A percentile compares a stretch with the other conserved stretches of the same genome.
These are phyloP conservation scores for Yoshiicerus persimilis DNA, from an alignment of 1,140 invertebrate species.

Conservation along the genomic window DNA sequence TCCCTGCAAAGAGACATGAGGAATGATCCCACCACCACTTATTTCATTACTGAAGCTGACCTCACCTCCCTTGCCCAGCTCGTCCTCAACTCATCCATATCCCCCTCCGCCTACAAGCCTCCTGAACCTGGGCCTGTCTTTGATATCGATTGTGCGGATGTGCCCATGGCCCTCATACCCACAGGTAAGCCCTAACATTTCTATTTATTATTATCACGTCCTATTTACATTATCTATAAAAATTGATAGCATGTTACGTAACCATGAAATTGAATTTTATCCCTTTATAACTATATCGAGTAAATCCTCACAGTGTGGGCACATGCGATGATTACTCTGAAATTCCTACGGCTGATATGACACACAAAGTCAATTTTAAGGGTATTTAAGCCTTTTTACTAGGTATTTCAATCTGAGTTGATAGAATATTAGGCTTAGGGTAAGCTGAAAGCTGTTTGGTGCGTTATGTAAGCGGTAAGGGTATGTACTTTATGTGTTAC, in stretches of 20 bases:
- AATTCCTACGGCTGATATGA: not conserved
- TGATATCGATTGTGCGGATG: constrained; percentile 47
- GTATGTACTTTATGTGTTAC: not conserved
- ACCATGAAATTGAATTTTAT: no score
- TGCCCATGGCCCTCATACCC: constrained; percentile 46
- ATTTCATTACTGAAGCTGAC: constrained; percentile 38
- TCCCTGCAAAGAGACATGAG: constrained; percentile 33
- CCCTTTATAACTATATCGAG: no score
- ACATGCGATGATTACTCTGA: no score
- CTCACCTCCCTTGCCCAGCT: constrained; percentile 34
- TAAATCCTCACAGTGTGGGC: no score
- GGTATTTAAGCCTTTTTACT: not conserved
- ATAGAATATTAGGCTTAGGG: no score
- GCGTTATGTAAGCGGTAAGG: not conserved
- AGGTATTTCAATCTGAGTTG: not conserved
- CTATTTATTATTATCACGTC: not conserved
- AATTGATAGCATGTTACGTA: not conserved
- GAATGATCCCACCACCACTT: constrained; percentile 41
- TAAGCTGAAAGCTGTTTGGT: not conserved
- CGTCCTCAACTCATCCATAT: constrained; percentile 39
- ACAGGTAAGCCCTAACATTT: constrained; percentile 40
- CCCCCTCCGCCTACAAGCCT: not conserved
- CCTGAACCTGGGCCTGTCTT: constrained; percentile 45
- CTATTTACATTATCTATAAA: not conserved
- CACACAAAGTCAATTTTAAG: not conserved